These are phyloP conservation scores for Oxytorus armatus DNA, from an alignment of 2,888 invertebrate genomes.

Conservation along the genomic window DNA sequence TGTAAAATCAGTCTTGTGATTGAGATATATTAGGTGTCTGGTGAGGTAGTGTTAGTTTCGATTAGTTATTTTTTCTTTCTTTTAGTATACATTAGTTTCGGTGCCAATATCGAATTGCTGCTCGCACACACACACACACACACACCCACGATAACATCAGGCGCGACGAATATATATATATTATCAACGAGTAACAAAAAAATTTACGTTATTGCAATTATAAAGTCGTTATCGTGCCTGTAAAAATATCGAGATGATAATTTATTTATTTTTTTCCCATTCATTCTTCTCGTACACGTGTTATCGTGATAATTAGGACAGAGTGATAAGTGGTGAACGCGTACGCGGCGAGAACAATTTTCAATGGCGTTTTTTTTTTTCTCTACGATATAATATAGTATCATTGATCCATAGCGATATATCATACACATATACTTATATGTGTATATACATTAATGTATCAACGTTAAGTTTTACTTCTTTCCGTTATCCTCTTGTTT, in stretches of 20 bases:
- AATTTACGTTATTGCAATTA: constrained; percentile 16
- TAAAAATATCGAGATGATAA: constrained; percentile 59
- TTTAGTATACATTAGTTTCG: constrained; percentile 80
- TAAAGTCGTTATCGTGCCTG: constrained; percentile 50
- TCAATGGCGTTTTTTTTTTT: constrained; percentile 59
- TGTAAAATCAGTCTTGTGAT: constrained; percentile 84
- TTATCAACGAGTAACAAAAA: constrained; percentile 23
- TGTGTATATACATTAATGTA: constrained; percentile 33
- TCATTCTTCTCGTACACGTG: constrained; percentile 20
- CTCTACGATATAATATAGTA: constrained; percentile 49
- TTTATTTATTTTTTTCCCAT: constrained; percentile 9
- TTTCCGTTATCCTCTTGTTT: not conserved
- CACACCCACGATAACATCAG: constrained; percentile 26
- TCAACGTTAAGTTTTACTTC: constrained; percentile 50
- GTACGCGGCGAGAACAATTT: constrained; percentile 68
- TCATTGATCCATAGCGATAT: constrained; percentile 56
- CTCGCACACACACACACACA: constrained; percentile 43
- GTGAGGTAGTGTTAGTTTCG: constrained; percentile 83
- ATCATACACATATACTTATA: constrained; percentile 10
- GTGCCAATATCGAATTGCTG: constrained; percentile 72
- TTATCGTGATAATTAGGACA: constrained; percentile 26
- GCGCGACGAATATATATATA: constrained; percentile 27
- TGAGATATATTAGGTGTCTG: constrained; percentile 84
- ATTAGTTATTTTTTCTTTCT: constrained; percentile 68
- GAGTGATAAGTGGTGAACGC: constrained; percentile 65